A percentile compares a stretch with the other conserved stretches of the same genome.
These are phyloP conservation scores for Apodemia hepburni DNA, from an alignment of 2,888 invertebrate genomes.

Conservation along the genomic window DNA sequence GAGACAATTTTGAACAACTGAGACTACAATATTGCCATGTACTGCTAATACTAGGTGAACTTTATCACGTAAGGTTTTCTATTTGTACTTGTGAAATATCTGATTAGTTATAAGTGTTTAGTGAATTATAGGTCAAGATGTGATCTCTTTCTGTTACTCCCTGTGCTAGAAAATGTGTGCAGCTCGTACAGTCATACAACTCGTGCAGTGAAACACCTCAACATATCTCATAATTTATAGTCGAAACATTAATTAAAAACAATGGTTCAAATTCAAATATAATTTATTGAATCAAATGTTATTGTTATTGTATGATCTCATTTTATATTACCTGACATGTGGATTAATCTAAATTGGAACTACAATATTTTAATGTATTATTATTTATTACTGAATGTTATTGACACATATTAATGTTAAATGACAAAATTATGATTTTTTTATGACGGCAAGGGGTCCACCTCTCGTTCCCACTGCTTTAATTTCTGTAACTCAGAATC, in stretches of 20 bases:
- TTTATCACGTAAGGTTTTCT: not conserved
- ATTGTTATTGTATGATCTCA: not conserved
- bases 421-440: too few relatives aligned
- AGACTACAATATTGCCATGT: not conserved
- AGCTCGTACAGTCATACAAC: not conserved
- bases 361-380: not conserved
- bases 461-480: too few relatives aligned
- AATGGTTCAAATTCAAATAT: too few relatives aligned
- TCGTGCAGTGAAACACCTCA: not conserved
- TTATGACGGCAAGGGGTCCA: too few relatives aligned
- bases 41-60: conserved; percentile 3
- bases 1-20: not conserved
- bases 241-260: not conserved
- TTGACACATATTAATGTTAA: too few relatives aligned
- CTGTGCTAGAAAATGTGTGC: not conserved
- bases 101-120: not conserved
- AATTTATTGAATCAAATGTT: too few relatives aligned
- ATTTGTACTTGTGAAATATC: conserved; percentile 1
- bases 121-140: not conserved
- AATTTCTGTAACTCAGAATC: too few relatives aligned
- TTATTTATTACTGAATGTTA: not conserved
- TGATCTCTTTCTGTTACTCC: not conserved
- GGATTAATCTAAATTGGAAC: not conserved
- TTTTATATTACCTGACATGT: not conserved
- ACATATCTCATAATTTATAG: not conserved